Percentiles rank a stretch among this genome's conserved stretches.
phyloP scores from a whole-genome alignment of 2,113 vertebrate species.

The Oncorhynchus mykiss region DNA sequence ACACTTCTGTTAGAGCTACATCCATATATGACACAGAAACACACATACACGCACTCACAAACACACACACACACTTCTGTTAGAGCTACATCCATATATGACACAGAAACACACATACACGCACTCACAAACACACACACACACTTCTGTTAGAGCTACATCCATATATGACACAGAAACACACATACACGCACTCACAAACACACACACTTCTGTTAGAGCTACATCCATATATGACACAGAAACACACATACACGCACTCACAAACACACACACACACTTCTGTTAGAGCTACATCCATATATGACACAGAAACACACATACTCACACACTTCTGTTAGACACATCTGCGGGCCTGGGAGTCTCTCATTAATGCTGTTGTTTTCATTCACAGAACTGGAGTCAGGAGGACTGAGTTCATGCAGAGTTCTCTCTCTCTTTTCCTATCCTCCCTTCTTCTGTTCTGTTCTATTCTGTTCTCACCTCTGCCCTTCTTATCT shows the following conservation, averaged over 20 bases:
- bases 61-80: too few species aligned
- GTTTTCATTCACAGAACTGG: conserved; percentile 27
- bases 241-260: not conserved
- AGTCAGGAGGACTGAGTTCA: conserved; percentile 5
- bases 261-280: not conserved
- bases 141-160: not conserved
- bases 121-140: not conserved
- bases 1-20: too few species aligned
- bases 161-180: not conserved
- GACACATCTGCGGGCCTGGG: not conserved
- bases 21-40: too few species aligned
- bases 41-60: too few species aligned
- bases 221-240: too few species aligned
- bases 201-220: too few species aligned
- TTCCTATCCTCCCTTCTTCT: not conserved
- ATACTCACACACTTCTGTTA: not conserved
- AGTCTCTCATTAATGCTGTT: conserved; percentile 20
- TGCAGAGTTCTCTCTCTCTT: conserved; percentile 13
- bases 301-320: not conserved
- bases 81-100: too few species aligned
- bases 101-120: not conserved
- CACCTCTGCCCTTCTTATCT: too few species aligned
- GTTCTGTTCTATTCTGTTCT: too few species aligned
- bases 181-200: fast-evolving
- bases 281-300: too few species aligned